Conservation (phyloP, 1,140 invertebrate species). For the Camponotus vicinus region DNA sequence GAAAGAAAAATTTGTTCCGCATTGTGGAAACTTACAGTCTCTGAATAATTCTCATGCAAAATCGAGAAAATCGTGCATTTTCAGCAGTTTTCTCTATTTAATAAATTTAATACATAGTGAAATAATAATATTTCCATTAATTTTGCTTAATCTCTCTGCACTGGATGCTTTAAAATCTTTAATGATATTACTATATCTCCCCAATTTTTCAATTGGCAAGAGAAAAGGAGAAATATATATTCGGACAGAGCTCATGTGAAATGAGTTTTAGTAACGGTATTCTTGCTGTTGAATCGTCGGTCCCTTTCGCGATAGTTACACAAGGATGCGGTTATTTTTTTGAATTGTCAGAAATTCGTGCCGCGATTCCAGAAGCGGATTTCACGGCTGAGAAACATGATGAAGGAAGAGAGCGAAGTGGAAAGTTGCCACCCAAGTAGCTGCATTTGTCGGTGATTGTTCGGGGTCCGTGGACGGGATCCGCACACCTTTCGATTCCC, state of each 20-base stretch:
- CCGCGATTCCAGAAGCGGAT: constrained; percentile 62
- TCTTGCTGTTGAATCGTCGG: neutral
- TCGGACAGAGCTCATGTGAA: neutral
- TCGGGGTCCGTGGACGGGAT: constrained; percentile 59
- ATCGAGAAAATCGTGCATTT: constrained; percentile 6
- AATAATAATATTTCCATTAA: constrained; percentile 15
- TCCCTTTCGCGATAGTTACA: constrained; percentile 4
- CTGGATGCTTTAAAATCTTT: neutral
- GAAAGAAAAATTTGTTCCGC: constrained; percentile 33
- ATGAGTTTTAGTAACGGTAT: neutral
- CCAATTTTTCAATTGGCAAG: neutral
- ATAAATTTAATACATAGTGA: constrained; percentile 19
- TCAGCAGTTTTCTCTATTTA: neutral
- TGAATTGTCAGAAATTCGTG: constrained; percentile 19
- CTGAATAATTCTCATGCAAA: constrained; percentile 16
- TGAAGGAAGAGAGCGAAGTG: constrained; percentile 32
- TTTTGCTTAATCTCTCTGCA: neutral
- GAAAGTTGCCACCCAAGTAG: constrained; percentile 80
- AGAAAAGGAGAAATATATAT: neutral
- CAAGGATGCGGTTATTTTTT: neutral
- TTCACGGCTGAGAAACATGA: constrained; percentile 47
- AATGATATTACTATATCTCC: neutral
- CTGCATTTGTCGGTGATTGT: constrained; percentile 79
- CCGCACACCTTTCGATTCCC: constrained; percentile 61
- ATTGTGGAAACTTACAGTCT: constrained; percentile 4